Base-by-base conservation (phyloP, 2,113 vertebrate genomes). In the Todiramphus chloris region DNA sequence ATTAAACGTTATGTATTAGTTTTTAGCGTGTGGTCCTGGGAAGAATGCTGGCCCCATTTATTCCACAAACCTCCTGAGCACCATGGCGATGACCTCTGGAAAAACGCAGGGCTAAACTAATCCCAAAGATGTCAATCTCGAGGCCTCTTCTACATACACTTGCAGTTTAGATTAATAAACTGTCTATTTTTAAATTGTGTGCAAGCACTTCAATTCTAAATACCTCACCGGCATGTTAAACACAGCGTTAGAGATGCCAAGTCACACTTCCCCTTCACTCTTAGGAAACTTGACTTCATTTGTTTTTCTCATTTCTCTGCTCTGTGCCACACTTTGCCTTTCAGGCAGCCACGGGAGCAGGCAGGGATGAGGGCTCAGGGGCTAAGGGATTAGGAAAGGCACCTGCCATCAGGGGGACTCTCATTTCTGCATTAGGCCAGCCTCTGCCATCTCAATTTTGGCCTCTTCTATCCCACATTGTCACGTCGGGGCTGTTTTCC, bases 1-100 rank as follows among this genome's bases (percentile, higher is more conserved):
- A 99, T 99, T 99, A 99, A 99, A 99, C 97, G 98, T 98, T 99
- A 99, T 99, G 98, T 99, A 99, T 98, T 99, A 98, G 98, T 98
- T 98, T 99, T 98, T 98, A 89, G 95, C 67, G 14, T 97, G 96
- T 90, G 89, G 98, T 98, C 97, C 97, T 4, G 30, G 97, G 97
- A 98, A 97, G 97, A 96, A 97, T 2, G 37, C 84, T 13, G 95
- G 97, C 97, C 96, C 98, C 98, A 98, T 98, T 98, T 98, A 98
- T 98, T 98, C 97, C 91, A 96, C 95, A 97, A 97, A 97, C 96
- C 96, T 97, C 96, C 97, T 23, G 63, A 79, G 97, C 98, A 90
- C 98, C 98, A 98, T 97, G 97, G 98, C 81, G 70, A 98, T 98
- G 98, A 98, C 97, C 98, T 97, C 93, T 97, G 97, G 97, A 98